These are phyloP conservation scores for Monoplex corrugatus DNA, from an alignment of 2,888 invertebrate genomes.

Conservation along the genomic window DNA sequence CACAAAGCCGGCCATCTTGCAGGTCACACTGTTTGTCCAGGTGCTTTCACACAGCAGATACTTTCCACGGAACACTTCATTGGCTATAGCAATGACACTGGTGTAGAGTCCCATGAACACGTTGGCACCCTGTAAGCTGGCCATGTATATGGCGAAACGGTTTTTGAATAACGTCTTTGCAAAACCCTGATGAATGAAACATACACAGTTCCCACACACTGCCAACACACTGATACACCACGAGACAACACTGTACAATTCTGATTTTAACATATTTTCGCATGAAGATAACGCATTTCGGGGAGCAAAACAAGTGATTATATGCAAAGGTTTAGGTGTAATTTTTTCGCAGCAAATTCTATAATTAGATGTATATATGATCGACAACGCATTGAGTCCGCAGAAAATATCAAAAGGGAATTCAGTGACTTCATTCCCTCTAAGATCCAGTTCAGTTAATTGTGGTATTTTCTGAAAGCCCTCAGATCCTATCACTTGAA, in stretches of 20 bases:
- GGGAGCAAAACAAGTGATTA: not conserved
- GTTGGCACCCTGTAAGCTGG: not conserved
- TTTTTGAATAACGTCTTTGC: not conserved
- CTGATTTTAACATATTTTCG: not conserved
- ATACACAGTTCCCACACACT: not conserved
- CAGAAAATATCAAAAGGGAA: not conserved
- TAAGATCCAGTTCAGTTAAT: slow-evolving; percentile 39
- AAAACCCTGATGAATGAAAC: not conserved
- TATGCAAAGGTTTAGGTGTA: not conserved
- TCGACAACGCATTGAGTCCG: not conserved
- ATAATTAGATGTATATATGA: not conserved
- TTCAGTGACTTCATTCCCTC: not conserved
- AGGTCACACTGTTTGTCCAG: not conserved
- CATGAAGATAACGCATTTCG: not conserved
- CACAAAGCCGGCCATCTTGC: not conserved
- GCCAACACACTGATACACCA: not conserved
- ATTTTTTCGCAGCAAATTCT: not conserved
- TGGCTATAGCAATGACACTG: not conserved
- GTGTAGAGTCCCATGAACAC: not conserved
- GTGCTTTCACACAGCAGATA: not conserved
- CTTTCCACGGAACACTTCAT: not conserved
- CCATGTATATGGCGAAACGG: not conserved
- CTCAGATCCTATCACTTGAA: not conserved
- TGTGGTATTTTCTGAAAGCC: slow-evolving; percentile 29
- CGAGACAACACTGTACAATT: not conserved